Percentiles rank a stretch among this genome's conserved stretches.
Conservation (phyloP, 1,140 invertebrate genomes). For the Aphaenogaster floridana region DNA sequence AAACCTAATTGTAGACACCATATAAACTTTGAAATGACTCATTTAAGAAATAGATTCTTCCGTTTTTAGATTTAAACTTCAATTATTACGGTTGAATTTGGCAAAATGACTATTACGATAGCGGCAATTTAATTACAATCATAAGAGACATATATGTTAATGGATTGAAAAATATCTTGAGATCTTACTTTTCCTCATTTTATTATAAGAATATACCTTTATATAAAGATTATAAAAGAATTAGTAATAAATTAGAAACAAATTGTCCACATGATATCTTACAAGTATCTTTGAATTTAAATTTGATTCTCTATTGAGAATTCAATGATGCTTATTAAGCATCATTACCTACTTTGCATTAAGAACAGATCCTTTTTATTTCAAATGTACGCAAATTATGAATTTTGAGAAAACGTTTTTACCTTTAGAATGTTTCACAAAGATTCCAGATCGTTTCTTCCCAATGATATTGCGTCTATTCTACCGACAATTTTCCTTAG, state of each 20-base stretch:
- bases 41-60: constrained; percentile 24
- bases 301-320: not conserved
- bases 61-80: not conserved
- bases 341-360: not conserved
- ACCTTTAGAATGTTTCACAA: not conserved
- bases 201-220: not conserved
- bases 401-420: constrained; percentile 34
- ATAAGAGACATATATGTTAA: not conserved
- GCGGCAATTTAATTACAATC: not conserved
- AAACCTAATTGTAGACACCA: constrained; percentile 37
- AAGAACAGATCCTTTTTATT: not conserved
- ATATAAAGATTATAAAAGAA: not conserved
- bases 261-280: not conserved
- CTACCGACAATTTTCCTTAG: constrained; percentile 50
- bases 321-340: not conserved
- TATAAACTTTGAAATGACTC: constrained; percentile 5
- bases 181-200: not conserved
- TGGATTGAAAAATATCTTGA: not conserved
- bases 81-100: not conserved
- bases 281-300: not conserved
- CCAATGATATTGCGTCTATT: constrained; percentile 48
- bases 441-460: constrained; percentile 47
- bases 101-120: not conserved
- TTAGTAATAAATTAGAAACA: not conserved
- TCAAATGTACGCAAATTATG: constrained; percentile 19